A percentile compares a stretch with the other conserved stretches of the same genome.
Evolutionary conservation across 2,797 vertebrate species (phyloP).

Genomic region (Myotis pilosus): DNA sequence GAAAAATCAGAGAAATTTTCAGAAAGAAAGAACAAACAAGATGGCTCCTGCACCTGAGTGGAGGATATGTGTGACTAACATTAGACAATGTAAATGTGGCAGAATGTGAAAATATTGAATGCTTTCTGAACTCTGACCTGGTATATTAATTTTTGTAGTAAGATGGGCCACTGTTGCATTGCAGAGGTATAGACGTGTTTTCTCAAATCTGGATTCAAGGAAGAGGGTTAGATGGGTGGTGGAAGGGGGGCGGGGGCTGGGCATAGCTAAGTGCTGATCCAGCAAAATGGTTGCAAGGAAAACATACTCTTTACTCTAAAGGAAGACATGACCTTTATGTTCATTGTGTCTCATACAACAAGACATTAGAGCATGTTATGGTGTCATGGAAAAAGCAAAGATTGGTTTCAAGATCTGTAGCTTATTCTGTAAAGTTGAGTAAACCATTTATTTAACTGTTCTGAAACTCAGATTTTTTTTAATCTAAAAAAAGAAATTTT

Average conservation of each 20-base stretch:
- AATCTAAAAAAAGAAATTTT: background rate
- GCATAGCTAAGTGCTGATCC: background rate
- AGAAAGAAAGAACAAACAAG: background rate
- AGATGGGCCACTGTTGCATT: background rate
- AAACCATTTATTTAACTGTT: background rate
- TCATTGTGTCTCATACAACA: background rate
- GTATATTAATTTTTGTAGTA: background rate
- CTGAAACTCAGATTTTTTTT: background rate
- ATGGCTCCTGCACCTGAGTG: background rate
- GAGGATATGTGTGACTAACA: background rate
- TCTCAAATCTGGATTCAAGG: background rate
- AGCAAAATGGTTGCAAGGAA: background rate
- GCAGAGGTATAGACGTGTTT: background rate
- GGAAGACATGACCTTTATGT: background rate
- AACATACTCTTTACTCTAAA: background rate
- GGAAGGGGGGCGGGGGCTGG: rapidly evolving
- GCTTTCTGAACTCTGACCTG: background rate
- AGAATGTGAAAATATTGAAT: background rate
- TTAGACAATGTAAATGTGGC: background rate
- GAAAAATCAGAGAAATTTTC: background rate
- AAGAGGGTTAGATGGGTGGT: rapidly evolving
- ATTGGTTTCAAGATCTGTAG: background rate
- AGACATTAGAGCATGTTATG: background rate
- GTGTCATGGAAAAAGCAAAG: background rate
- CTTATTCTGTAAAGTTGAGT: background rate